A percentile compares a stretch with the other conserved stretches of the same genome.
Conservation (phyloP, 2,113 vertebrate genomes). For the Stegostoma tigrinum region DNA sequence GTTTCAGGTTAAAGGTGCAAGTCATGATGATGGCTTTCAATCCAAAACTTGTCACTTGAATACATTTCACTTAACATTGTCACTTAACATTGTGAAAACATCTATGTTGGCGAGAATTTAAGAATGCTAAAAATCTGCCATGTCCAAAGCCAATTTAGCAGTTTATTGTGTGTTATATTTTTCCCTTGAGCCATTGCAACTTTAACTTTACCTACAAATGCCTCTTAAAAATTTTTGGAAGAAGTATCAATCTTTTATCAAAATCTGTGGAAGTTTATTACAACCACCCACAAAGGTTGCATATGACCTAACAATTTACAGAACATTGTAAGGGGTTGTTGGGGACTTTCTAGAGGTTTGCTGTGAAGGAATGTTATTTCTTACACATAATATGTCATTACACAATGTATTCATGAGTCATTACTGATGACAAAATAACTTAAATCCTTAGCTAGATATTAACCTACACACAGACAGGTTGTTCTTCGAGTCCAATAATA, state of each 20-base stretch:
- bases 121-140: background rate
- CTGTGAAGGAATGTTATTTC: background rate
- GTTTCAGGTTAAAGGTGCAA: background rate
- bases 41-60: background rate
- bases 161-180: background rate
- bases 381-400: background rate
- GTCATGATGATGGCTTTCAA: background rate
- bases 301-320: background rate
- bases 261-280: background rate
- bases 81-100: background rate
- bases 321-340: background rate
- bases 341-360: background rate
- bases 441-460: background rate
- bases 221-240: background rate
- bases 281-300: background rate
- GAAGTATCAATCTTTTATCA: background rate
- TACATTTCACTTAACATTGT: background rate
- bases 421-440: background rate
- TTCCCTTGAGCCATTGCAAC: background rate
- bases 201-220: background rate
- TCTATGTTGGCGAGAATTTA: background rate
- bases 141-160: background rate
- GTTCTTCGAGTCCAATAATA: background rate
- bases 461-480: background rate
- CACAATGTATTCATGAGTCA: slow-evolving; percentile 7